phyloP scores from a whole-genome alignment of 2,888 invertebrate species.

The Coremacera marginata region DNA sequence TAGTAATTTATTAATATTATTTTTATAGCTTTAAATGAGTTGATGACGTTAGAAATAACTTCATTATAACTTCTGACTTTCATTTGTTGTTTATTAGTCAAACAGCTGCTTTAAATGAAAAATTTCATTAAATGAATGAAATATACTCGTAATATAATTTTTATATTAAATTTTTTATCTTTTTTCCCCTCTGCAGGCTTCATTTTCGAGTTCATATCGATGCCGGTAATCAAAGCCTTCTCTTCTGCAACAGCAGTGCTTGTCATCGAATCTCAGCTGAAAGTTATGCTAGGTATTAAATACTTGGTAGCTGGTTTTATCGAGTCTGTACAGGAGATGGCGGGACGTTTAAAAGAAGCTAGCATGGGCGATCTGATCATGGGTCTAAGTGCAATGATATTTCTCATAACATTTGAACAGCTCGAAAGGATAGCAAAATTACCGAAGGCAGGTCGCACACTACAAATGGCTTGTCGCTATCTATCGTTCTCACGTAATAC shows the following conservation, averaged over 20 bases:
- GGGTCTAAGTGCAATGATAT: slow-evolving; percentile 76
- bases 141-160: too few relatives aligned
- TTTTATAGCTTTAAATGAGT: too few relatives aligned
- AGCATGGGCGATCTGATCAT: slow-evolving; percentile 76
- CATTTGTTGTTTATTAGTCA: too few relatives aligned
- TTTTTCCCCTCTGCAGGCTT: slow-evolving; percentile 74
- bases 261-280: slow-evolving; percentile 82
- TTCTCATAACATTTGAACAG: slow-evolving; percentile 78
- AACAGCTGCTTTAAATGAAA: too few relatives aligned
- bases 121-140: too few relatives aligned
- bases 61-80: too few relatives aligned
- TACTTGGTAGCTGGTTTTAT: slow-evolving; percentile 78
- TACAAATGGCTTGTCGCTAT: slow-evolving; percentile 76
- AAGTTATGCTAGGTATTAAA: slow-evolving; percentile 80
- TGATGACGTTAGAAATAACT: too few relatives aligned
- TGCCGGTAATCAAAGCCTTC: slow-evolving; percentile 88
- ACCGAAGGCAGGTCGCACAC: slow-evolving; percentile 58
- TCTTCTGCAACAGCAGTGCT: slow-evolving; percentile 87
- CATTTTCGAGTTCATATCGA: slow-evolving; percentile 86
- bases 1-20: too few relatives aligned
- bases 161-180: not conserved
- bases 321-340: slow-evolving; percentile 74
- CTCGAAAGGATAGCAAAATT: slow-evolving; percentile 72
- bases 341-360: slow-evolving; percentile 71
- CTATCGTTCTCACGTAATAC: slow-evolving; percentile 84